phyloP scores from a whole-genome alignment of 2,113 vertebrate species.

The Vanacampus margaritifer region DNA sequence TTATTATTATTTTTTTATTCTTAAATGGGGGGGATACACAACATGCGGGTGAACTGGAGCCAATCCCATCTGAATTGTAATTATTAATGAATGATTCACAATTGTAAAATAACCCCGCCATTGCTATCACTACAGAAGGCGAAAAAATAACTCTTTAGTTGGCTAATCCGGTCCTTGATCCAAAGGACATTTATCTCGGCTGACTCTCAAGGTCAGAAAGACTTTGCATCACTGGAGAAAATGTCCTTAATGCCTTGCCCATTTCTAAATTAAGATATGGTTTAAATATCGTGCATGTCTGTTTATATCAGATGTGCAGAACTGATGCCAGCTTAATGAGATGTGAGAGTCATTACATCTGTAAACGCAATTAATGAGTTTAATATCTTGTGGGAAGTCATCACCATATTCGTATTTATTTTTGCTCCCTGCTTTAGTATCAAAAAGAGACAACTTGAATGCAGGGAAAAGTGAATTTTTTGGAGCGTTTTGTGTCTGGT shows the following conservation, averaged over 20 bases:
- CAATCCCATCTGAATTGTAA: too few species aligned
- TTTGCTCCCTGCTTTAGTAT: neutral
- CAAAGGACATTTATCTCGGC: neutral
- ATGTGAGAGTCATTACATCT: neutral
- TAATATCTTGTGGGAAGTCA: neutral
- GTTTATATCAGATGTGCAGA: neutral
- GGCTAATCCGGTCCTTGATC: neutral
- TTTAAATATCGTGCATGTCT: neutral
- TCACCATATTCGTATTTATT: neutral
- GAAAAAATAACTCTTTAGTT: neutral
- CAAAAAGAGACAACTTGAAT: constrained; percentile 13
- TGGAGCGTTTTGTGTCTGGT: constrained; percentile 1
- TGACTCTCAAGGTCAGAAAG: neutral
- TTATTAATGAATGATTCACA: neutral
- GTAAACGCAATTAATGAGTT: neutral
- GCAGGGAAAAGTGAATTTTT: constrained; percentile 19
- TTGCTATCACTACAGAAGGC: neutral
- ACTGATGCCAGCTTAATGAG: neutral
- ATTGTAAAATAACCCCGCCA: neutral
- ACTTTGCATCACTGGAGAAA: neutral
- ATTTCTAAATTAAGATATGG: neutral
- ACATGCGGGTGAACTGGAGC: too few species aligned
- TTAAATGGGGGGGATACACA: too few species aligned
- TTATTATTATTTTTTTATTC: too few species aligned
- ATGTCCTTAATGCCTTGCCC: neutral